Evolutionary conservation across 2,797 vertebrate species (phyloP), one percentile per base, ranked within the genome.

Genomic region (Hippopotamyrus pictus): DNA sequence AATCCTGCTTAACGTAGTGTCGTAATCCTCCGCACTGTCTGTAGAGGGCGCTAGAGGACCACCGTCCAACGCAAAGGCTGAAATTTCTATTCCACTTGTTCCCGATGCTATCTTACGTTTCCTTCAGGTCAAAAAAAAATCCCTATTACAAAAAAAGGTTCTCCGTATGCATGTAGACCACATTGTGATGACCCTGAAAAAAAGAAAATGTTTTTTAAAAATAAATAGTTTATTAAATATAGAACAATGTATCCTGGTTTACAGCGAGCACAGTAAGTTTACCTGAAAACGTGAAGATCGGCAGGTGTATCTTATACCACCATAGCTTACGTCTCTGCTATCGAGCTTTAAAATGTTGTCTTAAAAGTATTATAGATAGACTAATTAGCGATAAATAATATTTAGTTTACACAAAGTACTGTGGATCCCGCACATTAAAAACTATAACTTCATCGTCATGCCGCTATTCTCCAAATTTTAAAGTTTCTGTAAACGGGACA

Each of bases 161-260:
- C 89, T 54, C 57, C 44, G 82, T 82, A 89, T 90, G 69, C 92
- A 90, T 88, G 89, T 54, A 90, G 89, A 90, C 57, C 73, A 87
- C 93, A 92, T 96, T 88, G 12, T 92, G 92, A 90, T 91, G 89
- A 89, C 91, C 91, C 95, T 95, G 92, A 48, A 92, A 89, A 89
- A 54, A 87, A 91, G 48, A 17, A 44, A 59, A 41, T 59, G 57
- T 59, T 86, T 59, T 54, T 59, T 12, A 25, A 87, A 87, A 87
- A 33, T 33, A 50, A 25, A 19, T 37, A 29, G 17, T 14, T 50
- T 50, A 25, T 84, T 5, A 50, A 3, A 50, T 50, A 85, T 25
- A 85, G 2, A 50, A 12, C 48, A 51, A 25, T 51, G n/a, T 25
- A 25, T 85, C 9, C 48, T 12, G 83, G 44, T 12, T 22, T 14